Conservation (phyloP, 2,113 vertebrate species). For the Blennius ocellaris region DNA sequence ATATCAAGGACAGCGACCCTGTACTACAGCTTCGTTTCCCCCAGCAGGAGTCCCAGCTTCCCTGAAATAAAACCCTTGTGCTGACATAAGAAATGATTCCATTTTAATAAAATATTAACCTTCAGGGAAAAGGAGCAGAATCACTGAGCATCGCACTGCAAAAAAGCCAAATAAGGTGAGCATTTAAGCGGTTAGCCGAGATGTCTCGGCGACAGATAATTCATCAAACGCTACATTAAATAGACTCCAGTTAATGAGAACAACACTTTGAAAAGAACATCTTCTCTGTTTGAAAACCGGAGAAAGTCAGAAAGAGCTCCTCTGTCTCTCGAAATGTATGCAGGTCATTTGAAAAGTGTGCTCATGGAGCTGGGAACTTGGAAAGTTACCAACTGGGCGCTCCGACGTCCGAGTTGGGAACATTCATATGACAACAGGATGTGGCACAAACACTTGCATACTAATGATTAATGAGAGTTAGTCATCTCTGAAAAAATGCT, state of each 20-base stretch:
- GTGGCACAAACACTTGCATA: no score
- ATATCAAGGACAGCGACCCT: background rate
- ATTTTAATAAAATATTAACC: background rate
- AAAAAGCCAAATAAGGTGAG: slow-evolving; percentile 11
- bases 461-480: no score
- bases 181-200: background rate
- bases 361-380: no score
- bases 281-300: background rate
- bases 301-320: no score
- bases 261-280: slow-evolving; percentile 2
- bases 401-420: no score
- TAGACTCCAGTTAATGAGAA: slow-evolving; percentile 5
- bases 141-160: background rate
- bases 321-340: no score
- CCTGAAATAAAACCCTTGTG: background rate
- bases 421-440: no score
- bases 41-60: background rate
- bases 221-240: slow-evolving; percentile 15
- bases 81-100: slow-evolving; percentile 5
- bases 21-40: background rate
- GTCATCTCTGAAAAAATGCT: no score
- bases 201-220: slow-evolving; percentile 9
- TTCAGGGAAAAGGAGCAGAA: background rate
- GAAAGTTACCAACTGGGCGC: no score
- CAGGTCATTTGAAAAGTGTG: no score